Percentiles rank a stretch among this genome's conserved stretches.
Conservation (phyloP, 2,797 vertebrate genomes). For the Columba guinea region DNA sequence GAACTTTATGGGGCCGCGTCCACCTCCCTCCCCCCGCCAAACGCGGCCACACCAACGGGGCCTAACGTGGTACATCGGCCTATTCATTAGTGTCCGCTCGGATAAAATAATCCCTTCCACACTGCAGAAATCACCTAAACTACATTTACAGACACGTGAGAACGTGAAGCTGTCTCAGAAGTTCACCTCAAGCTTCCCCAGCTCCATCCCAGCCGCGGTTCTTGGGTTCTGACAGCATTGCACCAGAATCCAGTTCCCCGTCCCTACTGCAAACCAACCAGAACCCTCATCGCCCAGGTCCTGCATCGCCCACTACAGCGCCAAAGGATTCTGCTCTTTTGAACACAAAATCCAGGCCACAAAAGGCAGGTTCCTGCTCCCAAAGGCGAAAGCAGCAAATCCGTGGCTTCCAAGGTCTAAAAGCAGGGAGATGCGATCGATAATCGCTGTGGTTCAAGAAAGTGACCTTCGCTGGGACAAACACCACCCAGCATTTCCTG, state of each 20-base stretch:
- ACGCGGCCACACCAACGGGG: slow-evolving; percentile 17
- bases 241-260: neutral
- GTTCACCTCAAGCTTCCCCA: neutral
- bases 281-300: neutral
- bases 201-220: neutral
- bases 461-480: slow-evolving; percentile 16
- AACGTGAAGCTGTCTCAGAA: neutral
- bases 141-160: accelerated
- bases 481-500: neutral
- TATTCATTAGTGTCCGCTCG: neutral
- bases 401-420: neutral
- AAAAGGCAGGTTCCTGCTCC: neutral
- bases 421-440: neutral
- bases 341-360: neutral
- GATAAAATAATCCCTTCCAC: neutral
- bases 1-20: slow-evolving; percentile 51
- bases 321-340: accelerated
- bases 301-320: neutral
- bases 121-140: neutral
- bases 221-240: neutral
- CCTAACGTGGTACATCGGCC: neutral
- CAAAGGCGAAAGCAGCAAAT: neutral
- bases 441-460: neutral
- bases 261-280: neutral
- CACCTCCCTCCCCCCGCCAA: slow-evolving; percentile 19